Evolutionary conservation across 2,797 vertebrate species (phyloP).

Genomic region (Tolypeutes matacus): DNA sequence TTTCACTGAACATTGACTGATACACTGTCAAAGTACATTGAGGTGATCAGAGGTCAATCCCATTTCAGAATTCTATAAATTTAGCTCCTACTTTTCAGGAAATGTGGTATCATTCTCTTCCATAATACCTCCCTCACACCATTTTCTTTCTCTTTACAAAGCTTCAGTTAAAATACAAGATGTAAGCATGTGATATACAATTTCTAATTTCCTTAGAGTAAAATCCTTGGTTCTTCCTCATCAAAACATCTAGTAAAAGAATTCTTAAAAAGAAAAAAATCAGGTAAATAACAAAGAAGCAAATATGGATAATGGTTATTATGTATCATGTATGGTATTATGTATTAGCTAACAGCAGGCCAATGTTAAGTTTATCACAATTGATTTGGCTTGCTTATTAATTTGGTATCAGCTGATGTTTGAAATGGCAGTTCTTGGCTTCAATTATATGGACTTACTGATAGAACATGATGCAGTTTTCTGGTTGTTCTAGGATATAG

Average conservation of each 20-base stretch:
- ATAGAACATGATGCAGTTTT: not conserved
- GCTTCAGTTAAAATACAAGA: constrained; percentile 9
- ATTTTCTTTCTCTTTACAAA: constrained; percentile 23
- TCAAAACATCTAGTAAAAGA: not conserved
- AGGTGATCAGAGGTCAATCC: not conserved
- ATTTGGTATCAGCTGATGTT: not conserved
- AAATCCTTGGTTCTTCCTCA: not conserved
- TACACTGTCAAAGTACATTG: not conserved
- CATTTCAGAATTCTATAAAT: not conserved
- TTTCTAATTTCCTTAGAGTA: not conserved
- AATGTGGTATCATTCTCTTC: not conserved
- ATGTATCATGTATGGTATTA: not conserved
- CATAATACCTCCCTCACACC: too few species aligned
- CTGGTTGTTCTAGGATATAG: not conserved
- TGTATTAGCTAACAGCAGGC: not conserved
- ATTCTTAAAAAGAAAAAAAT: not conserved
- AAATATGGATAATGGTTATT: not conserved
- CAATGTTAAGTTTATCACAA: not conserved
- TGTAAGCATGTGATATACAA: not conserved
- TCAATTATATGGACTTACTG: not conserved
- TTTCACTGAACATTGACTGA: not conserved
- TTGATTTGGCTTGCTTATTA: not conserved
- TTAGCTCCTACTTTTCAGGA: not conserved
- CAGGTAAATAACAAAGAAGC: not conserved
- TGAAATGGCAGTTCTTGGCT: not conserved